phyloP scores from a whole-genome alignment of 2,113 vertebrate species.

The Anarrhichthys ocellatus region DNA sequence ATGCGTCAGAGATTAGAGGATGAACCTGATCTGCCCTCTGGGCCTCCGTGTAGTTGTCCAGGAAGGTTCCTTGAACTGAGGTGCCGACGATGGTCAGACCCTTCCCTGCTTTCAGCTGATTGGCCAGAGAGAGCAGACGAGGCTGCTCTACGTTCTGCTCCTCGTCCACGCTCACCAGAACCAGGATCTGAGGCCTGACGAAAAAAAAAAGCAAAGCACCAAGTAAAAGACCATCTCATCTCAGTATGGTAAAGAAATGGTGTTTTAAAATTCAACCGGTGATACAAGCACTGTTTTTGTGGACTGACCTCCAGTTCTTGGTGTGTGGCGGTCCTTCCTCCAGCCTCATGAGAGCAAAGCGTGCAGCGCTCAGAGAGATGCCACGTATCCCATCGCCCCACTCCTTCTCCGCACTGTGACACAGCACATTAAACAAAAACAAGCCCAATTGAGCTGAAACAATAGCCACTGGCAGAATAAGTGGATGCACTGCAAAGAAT shows the following conservation, averaged over 20 bases:
- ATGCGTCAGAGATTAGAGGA: background rate
- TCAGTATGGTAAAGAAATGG: background rate
- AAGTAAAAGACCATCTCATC: background rate
- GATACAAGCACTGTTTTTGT: too few relatives aligned
- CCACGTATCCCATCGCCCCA: constrained; percentile 98
- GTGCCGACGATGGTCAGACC: constrained; percentile 98
- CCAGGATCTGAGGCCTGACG: constrained; percentile 93
- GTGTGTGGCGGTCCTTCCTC: constrained; percentile 98
- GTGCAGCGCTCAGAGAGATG: constrained; percentile 95
- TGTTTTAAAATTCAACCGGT: background rate
- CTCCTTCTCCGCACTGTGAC: constrained; percentile 95
- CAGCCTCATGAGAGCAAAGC: constrained; percentile 92
- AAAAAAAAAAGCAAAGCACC: background rate
- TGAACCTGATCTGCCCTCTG: constrained; percentile 94
- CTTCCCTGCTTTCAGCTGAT: constrained; percentile 97
- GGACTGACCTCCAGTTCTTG: constrained; percentile 96
- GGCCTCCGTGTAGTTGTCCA: constrained; percentile 90
- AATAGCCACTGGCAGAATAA: background rate
- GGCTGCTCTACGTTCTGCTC: constrained; percentile 97
- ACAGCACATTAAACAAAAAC: constrained; percentile 1
- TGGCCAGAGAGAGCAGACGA: constrained; percentile 93
- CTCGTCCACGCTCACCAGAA: constrained; percentile 91
- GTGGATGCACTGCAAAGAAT: background rate
- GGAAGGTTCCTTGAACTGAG: constrained; percentile 92
- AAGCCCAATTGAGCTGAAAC: background rate